phyloP scores from a whole-genome alignment of 2,797 vertebrate genomes.

The Coccyzus lansbergi region DNA sequence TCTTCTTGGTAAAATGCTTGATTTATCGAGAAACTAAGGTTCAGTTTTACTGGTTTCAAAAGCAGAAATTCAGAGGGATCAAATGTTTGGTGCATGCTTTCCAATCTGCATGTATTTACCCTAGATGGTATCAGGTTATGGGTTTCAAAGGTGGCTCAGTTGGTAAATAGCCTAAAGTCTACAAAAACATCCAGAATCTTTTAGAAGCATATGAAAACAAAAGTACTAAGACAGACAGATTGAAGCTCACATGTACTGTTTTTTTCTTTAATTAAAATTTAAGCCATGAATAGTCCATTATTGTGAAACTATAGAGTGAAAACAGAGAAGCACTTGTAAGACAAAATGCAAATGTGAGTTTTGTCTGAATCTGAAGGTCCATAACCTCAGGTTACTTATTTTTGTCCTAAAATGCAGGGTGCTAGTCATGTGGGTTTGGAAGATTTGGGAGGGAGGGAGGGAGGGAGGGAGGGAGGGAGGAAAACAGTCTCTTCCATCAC shows the following conservation, averaged over 20 bases:
- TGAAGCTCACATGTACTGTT: not conserved
- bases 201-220: not conserved
- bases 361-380: not conserved
- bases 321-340: not conserved
- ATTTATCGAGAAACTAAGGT: constrained; percentile 9
- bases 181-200: not conserved
- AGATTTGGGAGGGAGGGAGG: not conserved
- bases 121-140: not conserved
- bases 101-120: not conserved
- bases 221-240: not conserved
- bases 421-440: not conserved
- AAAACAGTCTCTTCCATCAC: not conserved
- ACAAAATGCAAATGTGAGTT: not conserved
- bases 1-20: constrained; percentile 31
- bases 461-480: not conserved
- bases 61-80: not conserved
- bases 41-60: not conserved
- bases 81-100: constrained; percentile 1
- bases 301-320: not conserved
- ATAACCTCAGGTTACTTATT: not conserved
- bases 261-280: not conserved
- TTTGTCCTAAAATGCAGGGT: not conserved
- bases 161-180: not conserved
- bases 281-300: not conserved
- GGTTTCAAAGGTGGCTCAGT: not conserved